These are phyloP conservation scores for Chelonus insularis DNA, from an alignment of 1,140 invertebrate species.

Conservation along the genomic window DNA sequence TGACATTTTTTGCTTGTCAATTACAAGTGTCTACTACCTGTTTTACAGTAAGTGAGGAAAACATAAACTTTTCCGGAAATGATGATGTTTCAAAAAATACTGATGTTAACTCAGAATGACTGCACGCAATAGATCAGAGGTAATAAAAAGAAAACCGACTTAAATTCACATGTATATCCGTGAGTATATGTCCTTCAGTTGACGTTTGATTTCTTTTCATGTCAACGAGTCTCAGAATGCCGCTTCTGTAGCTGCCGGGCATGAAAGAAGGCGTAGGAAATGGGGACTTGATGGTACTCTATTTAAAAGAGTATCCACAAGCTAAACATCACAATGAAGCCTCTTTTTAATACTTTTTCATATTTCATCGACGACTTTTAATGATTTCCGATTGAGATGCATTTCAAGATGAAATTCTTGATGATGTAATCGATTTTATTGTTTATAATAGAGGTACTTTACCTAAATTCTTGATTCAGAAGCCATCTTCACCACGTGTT, in stretches of 20 bases:
- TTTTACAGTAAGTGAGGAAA: background rate
- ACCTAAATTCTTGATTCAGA: constrained; percentile 27
- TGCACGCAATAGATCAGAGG: background rate
- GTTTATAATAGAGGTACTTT: background rate
- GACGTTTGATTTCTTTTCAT: constrained; percentile 7
- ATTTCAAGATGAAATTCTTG: background rate
- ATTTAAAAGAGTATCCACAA: background rate
- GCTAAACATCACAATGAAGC: background rate
- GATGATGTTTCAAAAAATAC: background rate
- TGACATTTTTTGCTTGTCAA: too few relatives aligned
- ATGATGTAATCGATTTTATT: background rate
- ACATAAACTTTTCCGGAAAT: background rate
- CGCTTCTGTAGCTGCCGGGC: constrained; percentile 7
- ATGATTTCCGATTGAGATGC: too few relatives aligned
- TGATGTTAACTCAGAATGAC: too few relatives aligned
- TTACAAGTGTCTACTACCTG: background rate
- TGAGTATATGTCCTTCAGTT: constrained; percentile 4
- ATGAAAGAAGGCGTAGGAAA: constrained; percentile 1
- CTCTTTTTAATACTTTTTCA: background rate
- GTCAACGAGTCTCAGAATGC: constrained; percentile 16
- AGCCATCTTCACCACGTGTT: constrained; percentile 16
- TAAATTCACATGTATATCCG: background rate
- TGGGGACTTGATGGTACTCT: background rate
- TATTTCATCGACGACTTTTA: background rate
- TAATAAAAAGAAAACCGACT: background rate